Evolutionary conservation across 2,113 vertebrate species (phyloP).

Genomic region (Thamnophis sirtalis): DNA sequence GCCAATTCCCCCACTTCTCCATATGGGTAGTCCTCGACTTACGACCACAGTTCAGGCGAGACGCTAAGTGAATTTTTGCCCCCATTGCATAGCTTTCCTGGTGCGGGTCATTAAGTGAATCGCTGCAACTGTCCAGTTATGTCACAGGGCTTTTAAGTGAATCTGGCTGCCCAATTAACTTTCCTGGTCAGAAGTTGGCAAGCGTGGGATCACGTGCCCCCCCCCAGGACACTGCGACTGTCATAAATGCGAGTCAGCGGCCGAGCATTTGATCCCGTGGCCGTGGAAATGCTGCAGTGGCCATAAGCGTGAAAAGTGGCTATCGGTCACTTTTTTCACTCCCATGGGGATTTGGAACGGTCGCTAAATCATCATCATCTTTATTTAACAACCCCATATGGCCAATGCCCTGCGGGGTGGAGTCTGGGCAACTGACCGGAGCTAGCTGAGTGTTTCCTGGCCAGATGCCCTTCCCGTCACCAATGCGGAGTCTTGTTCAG

Average conservation of each 20-base stretch:
- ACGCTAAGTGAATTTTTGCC: no score
- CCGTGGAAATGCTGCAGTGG: no score
- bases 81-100: background rate
- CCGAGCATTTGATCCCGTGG: no score
- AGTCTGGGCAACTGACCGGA: no score
- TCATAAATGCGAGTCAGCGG: background rate
- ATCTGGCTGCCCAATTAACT: background rate
- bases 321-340: no score
- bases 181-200: background rate
- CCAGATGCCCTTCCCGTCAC: no score
- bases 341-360: background rate
- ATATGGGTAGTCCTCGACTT: background rate
- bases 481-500: no score
- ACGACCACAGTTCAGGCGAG: background rate
- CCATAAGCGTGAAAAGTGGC: background rate
- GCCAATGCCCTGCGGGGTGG: no score
- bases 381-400: no score
- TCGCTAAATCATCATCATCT: no score
- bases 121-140: background rate
- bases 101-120: background rate
- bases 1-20: background rate
- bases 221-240: background rate
- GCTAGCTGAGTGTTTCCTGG: no score
- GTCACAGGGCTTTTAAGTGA: background rate
- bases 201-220: background rate